Conservation (phyloP, 2,888 invertebrate genomes). For the Phorcus lineatus region DNA sequence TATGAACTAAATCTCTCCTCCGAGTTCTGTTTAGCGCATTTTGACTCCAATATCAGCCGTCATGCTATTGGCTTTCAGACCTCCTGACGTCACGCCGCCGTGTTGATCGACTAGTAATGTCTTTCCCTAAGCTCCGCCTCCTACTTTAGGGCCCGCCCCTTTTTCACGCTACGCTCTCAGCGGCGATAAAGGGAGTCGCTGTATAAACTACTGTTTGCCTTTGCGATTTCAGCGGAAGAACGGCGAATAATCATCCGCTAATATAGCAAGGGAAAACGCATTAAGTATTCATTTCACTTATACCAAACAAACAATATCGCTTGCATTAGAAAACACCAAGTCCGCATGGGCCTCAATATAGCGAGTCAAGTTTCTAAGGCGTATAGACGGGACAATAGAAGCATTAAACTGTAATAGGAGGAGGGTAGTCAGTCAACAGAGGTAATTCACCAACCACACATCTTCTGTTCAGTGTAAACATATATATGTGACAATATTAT, state of each 20-base stretch:
- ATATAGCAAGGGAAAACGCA: slow-evolving; percentile 7
- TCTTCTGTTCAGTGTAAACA: slow-evolving; percentile 21
- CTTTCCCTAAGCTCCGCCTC: slow-evolving; percentile 20
- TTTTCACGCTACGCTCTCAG: not conserved
- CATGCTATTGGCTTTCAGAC: not conserved
- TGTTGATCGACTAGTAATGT: slow-evolving; percentile 27
- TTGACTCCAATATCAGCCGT: slow-evolving; percentile 16
- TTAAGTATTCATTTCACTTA: not conserved
- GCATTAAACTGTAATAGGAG: slow-evolving; percentile 20
- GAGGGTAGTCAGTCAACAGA: not conserved
- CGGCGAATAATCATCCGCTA: not conserved
- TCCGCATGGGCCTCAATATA: not conserved
- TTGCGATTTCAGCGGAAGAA: not conserved
- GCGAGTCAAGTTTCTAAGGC: not conserved
- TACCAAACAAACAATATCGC: slow-evolving; percentile 21
- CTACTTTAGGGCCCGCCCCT: not conserved
- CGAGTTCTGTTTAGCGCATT: not conserved
- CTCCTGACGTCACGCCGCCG: slow-evolving; percentile 13
- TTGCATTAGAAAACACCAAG: slow-evolving; percentile 7
- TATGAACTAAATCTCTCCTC: slow-evolving; percentile 21
- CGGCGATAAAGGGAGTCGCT: not conserved
- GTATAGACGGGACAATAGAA: not conserved
- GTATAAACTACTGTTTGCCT: slow-evolving; percentile 9
- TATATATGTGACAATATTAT: slow-evolving; percentile 24
- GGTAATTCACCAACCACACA: slow-evolving; percentile 1